Evolutionary conservation across 2,888 invertebrate genomes (phyloP).

Genomic region (Pasiphila rectangulata): DNA sequence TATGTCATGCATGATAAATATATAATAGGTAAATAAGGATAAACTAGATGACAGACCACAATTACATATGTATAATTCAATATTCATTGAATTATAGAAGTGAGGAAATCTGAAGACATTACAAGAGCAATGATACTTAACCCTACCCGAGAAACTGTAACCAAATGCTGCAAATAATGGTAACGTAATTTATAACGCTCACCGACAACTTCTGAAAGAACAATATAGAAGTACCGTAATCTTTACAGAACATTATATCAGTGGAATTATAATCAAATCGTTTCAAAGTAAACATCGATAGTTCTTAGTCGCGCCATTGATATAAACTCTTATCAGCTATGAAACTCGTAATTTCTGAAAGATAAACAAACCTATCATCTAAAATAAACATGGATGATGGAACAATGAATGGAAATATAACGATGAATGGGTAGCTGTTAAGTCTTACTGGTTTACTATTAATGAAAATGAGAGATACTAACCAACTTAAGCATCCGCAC

Average conservation of each 20-base stretch:
- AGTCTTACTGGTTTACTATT: neutral
- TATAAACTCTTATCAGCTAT: conserved; percentile 20
- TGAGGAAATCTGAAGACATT: neutral
- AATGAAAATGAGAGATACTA: conserved; percentile 50
- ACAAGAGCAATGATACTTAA: conserved; percentile 20
- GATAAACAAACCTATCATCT: conserved; percentile 22
- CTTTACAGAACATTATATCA: conserved; percentile 16
- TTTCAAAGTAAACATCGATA: conserved; percentile 6
- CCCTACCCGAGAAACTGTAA: conserved; percentile 13
- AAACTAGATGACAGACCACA: neutral
- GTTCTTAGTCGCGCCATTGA: neutral
- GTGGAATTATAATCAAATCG: conserved; percentile 5
- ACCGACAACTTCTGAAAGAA: conserved; percentile 26
- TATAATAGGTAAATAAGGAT: neutral
- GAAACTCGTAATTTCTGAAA: conserved; percentile 22
- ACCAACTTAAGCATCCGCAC: conserved; percentile 74
- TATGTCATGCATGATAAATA: neutral
- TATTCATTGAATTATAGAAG: neutral
- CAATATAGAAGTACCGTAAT: conserved; percentile 18
- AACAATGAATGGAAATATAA: conserved; percentile 10
- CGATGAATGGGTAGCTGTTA: neutral
- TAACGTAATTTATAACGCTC: conserved; percentile 27
- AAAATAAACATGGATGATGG: conserved; percentile 18
- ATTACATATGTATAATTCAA: neutral
- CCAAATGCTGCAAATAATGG: conserved; percentile 29